Evolutionary conservation across 2,797 vertebrate species (phyloP).

Genomic region (Zalophus californianus): DNA sequence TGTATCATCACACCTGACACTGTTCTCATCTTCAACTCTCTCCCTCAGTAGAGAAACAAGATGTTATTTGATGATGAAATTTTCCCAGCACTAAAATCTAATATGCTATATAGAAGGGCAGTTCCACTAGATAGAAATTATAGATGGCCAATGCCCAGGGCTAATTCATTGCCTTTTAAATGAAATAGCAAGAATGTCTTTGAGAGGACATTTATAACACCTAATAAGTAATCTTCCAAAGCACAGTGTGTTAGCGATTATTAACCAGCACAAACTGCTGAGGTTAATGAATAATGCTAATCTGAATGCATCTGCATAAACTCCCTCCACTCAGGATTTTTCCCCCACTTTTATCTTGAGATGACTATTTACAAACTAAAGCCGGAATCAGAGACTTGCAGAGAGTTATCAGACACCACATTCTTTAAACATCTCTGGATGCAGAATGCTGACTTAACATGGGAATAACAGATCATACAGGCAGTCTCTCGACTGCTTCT

Average conservation of each 20-base stretch:
- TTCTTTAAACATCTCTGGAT: not conserved
- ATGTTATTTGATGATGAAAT: constrained; percentile 48
- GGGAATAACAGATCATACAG: not conserved
- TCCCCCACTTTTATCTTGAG: constrained; percentile 49
- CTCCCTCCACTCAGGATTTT: not conserved
- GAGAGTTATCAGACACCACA: not conserved
- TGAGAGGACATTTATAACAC: constrained; percentile 69
- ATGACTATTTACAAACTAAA: constrained; percentile 36
- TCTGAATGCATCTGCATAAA: constrained; percentile 58
- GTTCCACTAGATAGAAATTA: constrained; percentile 64
- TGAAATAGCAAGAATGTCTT: constrained; percentile 73
- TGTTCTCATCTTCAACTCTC: constrained; percentile 37
- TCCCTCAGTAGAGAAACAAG: constrained; percentile 51
- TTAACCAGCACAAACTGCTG: constrained; percentile 63
- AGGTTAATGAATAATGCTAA: constrained; percentile 66
- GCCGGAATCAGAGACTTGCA: not conserved
- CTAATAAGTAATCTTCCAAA: constrained; percentile 70
- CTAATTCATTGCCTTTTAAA: constrained; percentile 72
- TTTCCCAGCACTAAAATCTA: constrained; percentile 61
- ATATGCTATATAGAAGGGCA: constrained; percentile 19
- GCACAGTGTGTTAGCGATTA: not conserved
- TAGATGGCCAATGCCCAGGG: constrained; percentile 60
- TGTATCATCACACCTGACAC: constrained; percentile 2
- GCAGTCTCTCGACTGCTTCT: not conserved
- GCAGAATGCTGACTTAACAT: not conserved